Percentiles rank a stretch among this genome's conserved stretches.
Conservation (phyloP, 2,888 invertebrate genomes). For the Lycia hirtaria region DNA sequence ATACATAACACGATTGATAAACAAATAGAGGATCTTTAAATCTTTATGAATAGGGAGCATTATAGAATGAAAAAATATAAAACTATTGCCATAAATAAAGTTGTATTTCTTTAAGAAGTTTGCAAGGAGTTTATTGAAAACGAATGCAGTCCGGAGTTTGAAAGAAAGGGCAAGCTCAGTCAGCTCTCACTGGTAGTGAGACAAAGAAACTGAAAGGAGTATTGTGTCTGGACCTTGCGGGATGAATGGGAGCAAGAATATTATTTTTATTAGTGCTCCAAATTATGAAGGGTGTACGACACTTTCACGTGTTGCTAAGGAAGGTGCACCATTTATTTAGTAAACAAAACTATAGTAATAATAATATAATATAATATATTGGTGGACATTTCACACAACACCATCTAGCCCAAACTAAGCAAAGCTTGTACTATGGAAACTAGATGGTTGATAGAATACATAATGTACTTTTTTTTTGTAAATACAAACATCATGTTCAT, state of each 20-base stretch:
- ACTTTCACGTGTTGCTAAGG: slow-evolving; percentile 39
- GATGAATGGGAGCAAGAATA: slow-evolving; percentile 40
- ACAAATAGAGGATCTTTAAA: slow-evolving; percentile 1
- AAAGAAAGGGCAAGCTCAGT: slow-evolving; percentile 69
- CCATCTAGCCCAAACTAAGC: no score
- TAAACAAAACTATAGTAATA: no score
- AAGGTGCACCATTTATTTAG: background rate
- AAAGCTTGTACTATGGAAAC: no score
- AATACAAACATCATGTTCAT: no score
- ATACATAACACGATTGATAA: background rate
- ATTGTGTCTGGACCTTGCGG: slow-evolving; percentile 66
- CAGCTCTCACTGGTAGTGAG: slow-evolving; percentile 61
- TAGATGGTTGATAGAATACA: no score
- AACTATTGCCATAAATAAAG: slow-evolving; percentile 36
- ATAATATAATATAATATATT: no score
- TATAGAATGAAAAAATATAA: slow-evolving; percentile 20
- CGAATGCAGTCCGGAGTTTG: slow-evolving; percentile 70
- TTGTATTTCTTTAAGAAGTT: slow-evolving; percentile 56
- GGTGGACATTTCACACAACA: no score
- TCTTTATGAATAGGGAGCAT: slow-evolving; percentile 16
- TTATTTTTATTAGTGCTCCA: slow-evolving; percentile 28
- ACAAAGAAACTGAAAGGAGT: slow-evolving; percentile 74
- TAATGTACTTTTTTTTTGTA: no score
- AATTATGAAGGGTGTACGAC: slow-evolving; percentile 24
- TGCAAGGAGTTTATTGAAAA: slow-evolving; percentile 76